Percentiles rank a stretch among this genome's conserved stretches.
Conservation (phyloP, 2,113 vertebrate genomes). For the Conger conger region DNA sequence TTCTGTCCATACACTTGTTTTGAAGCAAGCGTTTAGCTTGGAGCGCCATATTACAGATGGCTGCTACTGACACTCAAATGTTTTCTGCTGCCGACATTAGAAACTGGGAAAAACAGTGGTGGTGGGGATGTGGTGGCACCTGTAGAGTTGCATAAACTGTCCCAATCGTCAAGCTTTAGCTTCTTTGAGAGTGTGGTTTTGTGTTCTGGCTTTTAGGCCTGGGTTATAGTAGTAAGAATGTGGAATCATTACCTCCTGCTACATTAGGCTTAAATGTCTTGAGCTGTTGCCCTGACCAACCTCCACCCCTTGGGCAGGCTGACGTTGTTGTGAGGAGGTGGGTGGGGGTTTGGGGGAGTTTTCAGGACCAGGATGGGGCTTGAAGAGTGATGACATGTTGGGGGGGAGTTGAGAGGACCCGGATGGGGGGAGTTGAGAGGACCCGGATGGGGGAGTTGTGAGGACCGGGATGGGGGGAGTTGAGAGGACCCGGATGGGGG, state of each 20-base stretch:
- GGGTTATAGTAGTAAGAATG: background rate
- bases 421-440: too few species aligned
- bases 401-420: too few species aligned
- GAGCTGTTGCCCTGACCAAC: slow-evolving; percentile 50
- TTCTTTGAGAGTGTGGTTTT: background rate
- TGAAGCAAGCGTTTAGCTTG: too few species aligned
- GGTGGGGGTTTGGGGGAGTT: too few species aligned
- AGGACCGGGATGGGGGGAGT: too few species aligned
- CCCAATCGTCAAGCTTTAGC: too few species aligned
- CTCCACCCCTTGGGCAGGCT: slow-evolving; percentile 26
- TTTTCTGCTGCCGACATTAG: background rate
- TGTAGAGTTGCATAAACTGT: too few species aligned
- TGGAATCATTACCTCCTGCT: slow-evolving; percentile 40
- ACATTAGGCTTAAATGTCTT: slow-evolving; percentile 34
- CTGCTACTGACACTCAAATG: background rate
- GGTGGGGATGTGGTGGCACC: too few species aligned
- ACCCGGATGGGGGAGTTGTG: background rate
- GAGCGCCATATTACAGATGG: background rate
- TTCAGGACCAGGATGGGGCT: too few species aligned
- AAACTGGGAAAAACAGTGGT: background rate
- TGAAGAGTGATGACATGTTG: too few species aligned
- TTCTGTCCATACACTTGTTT: background rate
- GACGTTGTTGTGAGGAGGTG: slow-evolving; percentile 40
- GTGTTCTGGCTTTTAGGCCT: background rate
- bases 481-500: slow-evolving; percentile 37